A percentile compares a stretch with the other conserved stretches of the same genome.
phyloP scores from a whole-genome alignment of 2,113 vertebrate genomes.

The Anseranas semipalmata region DNA sequence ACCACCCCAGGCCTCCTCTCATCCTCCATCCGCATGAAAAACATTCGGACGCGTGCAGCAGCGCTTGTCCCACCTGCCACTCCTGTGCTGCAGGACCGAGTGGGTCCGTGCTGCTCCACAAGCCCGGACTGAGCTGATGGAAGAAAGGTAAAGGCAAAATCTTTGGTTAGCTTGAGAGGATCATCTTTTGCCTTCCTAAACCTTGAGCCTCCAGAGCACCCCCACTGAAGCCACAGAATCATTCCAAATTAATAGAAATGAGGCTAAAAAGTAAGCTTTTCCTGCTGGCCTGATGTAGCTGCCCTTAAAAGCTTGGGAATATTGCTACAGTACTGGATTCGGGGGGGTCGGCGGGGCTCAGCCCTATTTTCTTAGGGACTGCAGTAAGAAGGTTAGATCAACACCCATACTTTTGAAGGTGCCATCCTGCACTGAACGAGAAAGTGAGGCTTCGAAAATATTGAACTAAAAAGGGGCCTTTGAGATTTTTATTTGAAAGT shows the following conservation, averaged over 20 bases:
- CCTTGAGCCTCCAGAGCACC: not conserved
- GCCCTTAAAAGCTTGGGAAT: not conserved
- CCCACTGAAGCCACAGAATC: not conserved
- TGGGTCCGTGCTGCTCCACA: too few species aligned
- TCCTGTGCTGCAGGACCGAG: too few species aligned
- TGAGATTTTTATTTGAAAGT: slow-evolving; percentile 14
- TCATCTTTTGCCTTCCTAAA: rapidly evolving
- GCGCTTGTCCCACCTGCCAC: not conserved
- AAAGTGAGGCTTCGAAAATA: not conserved
- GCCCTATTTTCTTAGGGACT: not conserved
- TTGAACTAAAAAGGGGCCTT: not conserved
- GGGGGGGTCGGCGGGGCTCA: not conserved
- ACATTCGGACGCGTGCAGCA: not conserved
- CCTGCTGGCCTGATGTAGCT: not conserved
- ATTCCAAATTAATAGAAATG: not conserved
- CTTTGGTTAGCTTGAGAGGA: not conserved
- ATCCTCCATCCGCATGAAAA: not conserved
- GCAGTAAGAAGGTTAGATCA: not conserved
- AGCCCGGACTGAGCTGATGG: not conserved
- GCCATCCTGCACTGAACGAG: not conserved
- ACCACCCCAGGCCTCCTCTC: not conserved
- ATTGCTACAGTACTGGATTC: not conserved
- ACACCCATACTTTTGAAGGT: not conserved
- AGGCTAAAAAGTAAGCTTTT: not conserved
- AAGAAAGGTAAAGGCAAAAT: rapidly evolving